phyloP scores from a whole-genome alignment of 2,797 vertebrate genomes.

The Denticeps clupeoides region DNA sequence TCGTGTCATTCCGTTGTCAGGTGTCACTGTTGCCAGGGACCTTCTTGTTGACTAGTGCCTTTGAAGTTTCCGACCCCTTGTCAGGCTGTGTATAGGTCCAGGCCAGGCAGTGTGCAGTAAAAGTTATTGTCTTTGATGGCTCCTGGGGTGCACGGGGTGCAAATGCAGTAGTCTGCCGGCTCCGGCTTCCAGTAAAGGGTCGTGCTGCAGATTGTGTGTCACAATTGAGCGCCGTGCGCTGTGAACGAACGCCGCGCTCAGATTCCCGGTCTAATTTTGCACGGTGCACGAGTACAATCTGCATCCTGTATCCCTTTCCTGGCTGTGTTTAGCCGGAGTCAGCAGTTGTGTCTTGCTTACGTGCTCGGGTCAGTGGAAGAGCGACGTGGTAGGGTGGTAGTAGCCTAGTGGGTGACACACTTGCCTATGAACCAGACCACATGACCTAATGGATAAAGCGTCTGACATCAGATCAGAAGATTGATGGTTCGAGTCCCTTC shows the following conservation, averaged over 20 bases:
- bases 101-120: neutral
- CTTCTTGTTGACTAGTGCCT: conserved; percentile 25
- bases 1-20: conserved; percentile 30
- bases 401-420: too few species aligned
- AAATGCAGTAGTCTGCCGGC: too few species aligned
- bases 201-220: too few species aligned
- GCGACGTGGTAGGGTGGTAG: too few species aligned
- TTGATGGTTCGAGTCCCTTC: too few species aligned
- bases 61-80: neutral
- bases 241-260: neutral
- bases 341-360: neutral
- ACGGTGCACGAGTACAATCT: neutral
- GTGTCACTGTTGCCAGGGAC: conserved; percentile 24
- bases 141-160: neutral
- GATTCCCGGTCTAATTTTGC: neutral
- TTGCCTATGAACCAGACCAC: too few species aligned
- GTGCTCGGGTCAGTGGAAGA: too few species aligned
- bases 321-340: neutral
- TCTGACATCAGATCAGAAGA: too few species aligned
- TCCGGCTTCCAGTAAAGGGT: too few species aligned
- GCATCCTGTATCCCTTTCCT: conserved; percentile 1
- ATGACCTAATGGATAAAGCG: too few species aligned
- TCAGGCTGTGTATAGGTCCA: neutral
- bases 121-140: neutral
- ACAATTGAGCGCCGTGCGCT: too few species aligned